Base-by-base conservation (phyloP, 2,888 invertebrate genomes). In the Colletes collaris region DNA sequence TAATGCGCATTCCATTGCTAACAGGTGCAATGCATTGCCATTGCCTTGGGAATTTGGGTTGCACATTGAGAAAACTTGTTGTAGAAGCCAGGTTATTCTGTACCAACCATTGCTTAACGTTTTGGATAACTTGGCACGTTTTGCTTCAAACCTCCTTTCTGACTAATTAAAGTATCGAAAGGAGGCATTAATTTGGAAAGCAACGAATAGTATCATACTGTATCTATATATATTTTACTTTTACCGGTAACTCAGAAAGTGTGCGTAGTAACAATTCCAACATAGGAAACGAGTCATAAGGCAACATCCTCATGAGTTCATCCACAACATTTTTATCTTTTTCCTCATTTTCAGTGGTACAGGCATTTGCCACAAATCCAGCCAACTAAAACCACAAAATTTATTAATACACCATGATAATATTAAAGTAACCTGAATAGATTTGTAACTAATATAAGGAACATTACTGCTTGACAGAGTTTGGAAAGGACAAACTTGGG, bases 401-500 rank as follows among this genome's bases (percentile, higher is more conserved):
- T 56, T 19, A 5, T 49, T 56, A 35, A 37, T 52, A 19, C 16
- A 4, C 3, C 4, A 4, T 13, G 13, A 27, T 0, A 1, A 1
- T 7, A n/a, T 44, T 0, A 13, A 16, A 16, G 0, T 60, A 62
- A 53, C 50, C 7, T 52, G 27, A 59, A 49, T 19, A n/a, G 4
- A 11, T 44, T 3, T 1, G 11, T 75, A 66, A 50, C 10, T 67
- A 49, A 53, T 62, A 19, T 19, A 56, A 60, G 40, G 6, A 67
- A 11, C 94, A 95, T 95, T 94, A 98, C 98, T 92, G 97, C 96
- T 88, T 98, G 97, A 92, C 98, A 98, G 76, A 98, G 94, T 89
- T 97, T 95, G 90, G 97, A 97, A 46, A 97, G 94, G 64, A 98
- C 97, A 88, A 98, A 95, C 93, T 97, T 97, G 11, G 97, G 97